phyloP scores from a whole-genome alignment of 2,797 vertebrate species.

The Odontamblyopus lacepedii region DNA sequence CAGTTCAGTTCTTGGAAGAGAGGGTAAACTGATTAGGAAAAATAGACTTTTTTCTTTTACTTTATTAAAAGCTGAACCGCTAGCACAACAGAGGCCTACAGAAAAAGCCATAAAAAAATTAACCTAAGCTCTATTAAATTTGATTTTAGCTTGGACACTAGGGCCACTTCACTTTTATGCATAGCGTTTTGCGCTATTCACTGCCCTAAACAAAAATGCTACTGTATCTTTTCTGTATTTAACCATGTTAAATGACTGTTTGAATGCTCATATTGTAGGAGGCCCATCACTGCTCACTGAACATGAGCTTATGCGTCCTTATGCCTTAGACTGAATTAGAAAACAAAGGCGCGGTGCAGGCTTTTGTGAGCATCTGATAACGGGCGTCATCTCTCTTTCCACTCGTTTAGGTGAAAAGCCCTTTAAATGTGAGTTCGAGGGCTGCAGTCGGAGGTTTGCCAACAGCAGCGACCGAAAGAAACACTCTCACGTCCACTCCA shows the following conservation, averaged over 20 bases:
- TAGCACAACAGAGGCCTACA: no score
- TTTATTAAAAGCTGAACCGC: no score
- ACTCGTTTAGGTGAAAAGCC: conserved; percentile 81
- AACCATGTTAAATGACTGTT: neutral
- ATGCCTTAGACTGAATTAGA: neutral
- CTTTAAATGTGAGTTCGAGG: conserved; percentile 82
- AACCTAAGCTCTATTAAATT: neutral
- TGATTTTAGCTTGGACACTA: neutral
- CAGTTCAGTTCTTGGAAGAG: neutral
- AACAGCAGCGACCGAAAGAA: conserved; percentile 81
- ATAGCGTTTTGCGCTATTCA: neutral
- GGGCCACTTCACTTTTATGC: neutral
- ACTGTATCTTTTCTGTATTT: neutral
- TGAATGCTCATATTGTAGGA: neutral
- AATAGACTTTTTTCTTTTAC: no score
- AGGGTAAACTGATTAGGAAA: no score
- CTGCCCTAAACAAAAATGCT: neutral
- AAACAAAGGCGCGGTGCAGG: neutral
- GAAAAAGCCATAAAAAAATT: no score
- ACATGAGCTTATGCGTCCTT: neutral
- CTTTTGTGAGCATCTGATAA: conserved; percentile 39
- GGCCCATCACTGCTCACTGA: neutral
- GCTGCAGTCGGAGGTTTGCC: conserved; percentile 79
- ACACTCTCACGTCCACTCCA: conserved; percentile 74
- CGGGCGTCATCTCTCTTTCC: conserved; percentile 66